Evolutionary conservation across 2,113 vertebrate species (phyloP).

Genomic region (Charina bottae): DNA sequence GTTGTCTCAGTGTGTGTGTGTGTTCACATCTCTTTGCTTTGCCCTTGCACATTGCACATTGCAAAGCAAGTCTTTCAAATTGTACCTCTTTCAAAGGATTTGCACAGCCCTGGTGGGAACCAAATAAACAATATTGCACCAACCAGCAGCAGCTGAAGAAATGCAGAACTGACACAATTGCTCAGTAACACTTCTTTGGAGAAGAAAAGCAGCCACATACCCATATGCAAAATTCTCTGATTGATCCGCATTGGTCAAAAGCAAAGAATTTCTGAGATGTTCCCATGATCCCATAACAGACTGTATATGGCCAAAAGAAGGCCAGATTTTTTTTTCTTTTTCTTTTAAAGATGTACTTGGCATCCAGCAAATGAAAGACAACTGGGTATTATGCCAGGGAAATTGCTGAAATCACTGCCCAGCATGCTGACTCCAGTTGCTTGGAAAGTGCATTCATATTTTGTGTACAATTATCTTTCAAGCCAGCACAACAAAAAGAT

Average conservation of each 20-base stretch:
- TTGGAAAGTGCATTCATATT: slow-evolving; percentile 69
- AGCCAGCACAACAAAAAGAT: slow-evolving; percentile 70
- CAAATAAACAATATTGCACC: background rate
- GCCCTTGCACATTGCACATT: background rate
- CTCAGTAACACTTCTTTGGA: background rate
- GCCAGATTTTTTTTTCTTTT: background rate
- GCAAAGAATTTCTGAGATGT: slow-evolving; percentile 62
- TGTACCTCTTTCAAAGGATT: background rate
- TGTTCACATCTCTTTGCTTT: background rate
- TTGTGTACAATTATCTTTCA: slow-evolving; percentile 67
- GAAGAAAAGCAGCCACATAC: slow-evolving; percentile 35
- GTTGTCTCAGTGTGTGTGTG: background rate
- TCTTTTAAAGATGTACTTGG: slow-evolving; percentile 60
- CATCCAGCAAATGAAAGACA: slow-evolving; percentile 65
- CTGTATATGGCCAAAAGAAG: slow-evolving; percentile 56
- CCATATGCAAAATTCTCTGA: slow-evolving; percentile 53
- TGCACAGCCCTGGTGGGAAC: background rate
- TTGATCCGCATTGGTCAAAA: slow-evolving; percentile 69
- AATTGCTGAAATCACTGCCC: slow-evolving; percentile 72
- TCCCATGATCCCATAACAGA: slow-evolving; percentile 69
- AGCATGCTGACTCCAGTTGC: slow-evolving; percentile 66
- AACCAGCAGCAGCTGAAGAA: background rate
- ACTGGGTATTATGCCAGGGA: slow-evolving; percentile 67
- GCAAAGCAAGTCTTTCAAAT: background rate
- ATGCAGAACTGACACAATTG: background rate